These are phyloP conservation scores for Tubiluchus corallicola DNA, from an alignment of 2,888 invertebrate genomes.

Conservation along the genomic window DNA sequence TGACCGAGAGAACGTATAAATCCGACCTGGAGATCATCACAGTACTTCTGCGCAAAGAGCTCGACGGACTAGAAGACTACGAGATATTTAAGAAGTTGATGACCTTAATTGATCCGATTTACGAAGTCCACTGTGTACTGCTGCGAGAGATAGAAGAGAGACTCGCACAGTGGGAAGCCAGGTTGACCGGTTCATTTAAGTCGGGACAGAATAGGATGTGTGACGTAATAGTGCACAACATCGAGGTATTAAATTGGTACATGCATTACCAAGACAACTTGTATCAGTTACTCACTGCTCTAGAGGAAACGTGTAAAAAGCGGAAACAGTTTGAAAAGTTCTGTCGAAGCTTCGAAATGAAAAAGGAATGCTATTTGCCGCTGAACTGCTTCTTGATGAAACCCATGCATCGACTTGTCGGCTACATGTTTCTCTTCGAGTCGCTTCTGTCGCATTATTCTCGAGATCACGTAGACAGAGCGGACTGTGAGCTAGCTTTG, in stretches of 20 bases:
- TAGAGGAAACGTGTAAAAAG: slow-evolving; percentile 55
- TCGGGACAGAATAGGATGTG: background rate
- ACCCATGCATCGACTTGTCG: slow-evolving; percentile 62
- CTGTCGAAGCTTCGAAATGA: slow-evolving; percentile 56
- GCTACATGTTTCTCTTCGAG: slow-evolving; percentile 57
- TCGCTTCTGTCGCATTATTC: slow-evolving; percentile 46
- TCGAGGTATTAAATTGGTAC: slow-evolving; percentile 25
- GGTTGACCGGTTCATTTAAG: background rate
- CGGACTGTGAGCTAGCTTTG: background rate
- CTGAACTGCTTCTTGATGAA: slow-evolving; percentile 59
- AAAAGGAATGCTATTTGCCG: slow-evolving; percentile 68
- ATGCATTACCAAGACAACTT: slow-evolving; percentile 43
- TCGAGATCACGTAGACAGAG: slow-evolving; percentile 20
- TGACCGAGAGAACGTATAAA: slow-evolving; percentile 88
- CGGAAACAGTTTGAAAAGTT: slow-evolving; percentile 47
- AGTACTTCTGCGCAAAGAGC: background rate
- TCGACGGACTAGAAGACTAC: background rate
- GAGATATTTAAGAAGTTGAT: slow-evolving; percentile 38
- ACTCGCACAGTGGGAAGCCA: slow-evolving; percentile 42
- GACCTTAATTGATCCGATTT: slow-evolving; percentile 45
- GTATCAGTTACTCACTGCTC: slow-evolving; percentile 50
- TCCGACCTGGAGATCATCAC: slow-evolving; percentile 71
- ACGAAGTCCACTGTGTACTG: slow-evolving; percentile 58
- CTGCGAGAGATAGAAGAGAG: slow-evolving; percentile 57
- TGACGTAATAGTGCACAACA: background rate